These are phyloP conservation scores for Crepidodera aurea DNA, from an alignment of 2,888 invertebrate species.

Conservation along the genomic window DNA sequence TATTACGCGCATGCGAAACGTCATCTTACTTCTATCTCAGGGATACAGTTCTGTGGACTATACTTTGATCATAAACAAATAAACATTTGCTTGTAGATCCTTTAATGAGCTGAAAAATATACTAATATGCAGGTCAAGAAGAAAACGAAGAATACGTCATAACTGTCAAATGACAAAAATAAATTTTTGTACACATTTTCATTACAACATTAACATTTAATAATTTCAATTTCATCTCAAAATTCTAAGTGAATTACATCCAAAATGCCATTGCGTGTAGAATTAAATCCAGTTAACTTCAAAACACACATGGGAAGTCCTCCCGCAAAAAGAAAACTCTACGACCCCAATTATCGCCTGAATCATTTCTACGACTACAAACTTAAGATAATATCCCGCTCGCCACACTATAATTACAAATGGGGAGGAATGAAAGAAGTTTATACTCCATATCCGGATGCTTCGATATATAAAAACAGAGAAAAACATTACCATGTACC, in stretches of 20 bases:
- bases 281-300: conserved; percentile 48
- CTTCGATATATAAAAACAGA: conserved; percentile 53
- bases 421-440: conserved; percentile 58
- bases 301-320: conserved; percentile 58
- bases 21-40: too few species aligned
- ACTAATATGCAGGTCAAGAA: too few species aligned
- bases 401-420: conserved; percentile 52
- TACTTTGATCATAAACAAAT: too few species aligned
- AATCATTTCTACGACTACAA: conserved; percentile 59
- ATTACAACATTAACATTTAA: too few species aligned
- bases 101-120: too few species aligned
- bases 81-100: too few species aligned
- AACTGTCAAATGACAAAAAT: too few species aligned
- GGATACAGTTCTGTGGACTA: too few species aligned
- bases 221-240: background rate
- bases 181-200: too few species aligned
- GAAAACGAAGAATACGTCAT: too few species aligned
- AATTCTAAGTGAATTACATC: background rate
- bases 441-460: conserved; percentile 58
- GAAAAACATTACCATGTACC: conserved; percentile 55
- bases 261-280: conserved; percentile 21
- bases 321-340: conserved; percentile 47
- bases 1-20: too few species aligned
- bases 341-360: conserved; percentile 28
- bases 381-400: conserved; percentile 59